Evolutionary conservation across 2,797 vertebrate species (phyloP).

Genomic region (Myripristis murdjan): DNA sequence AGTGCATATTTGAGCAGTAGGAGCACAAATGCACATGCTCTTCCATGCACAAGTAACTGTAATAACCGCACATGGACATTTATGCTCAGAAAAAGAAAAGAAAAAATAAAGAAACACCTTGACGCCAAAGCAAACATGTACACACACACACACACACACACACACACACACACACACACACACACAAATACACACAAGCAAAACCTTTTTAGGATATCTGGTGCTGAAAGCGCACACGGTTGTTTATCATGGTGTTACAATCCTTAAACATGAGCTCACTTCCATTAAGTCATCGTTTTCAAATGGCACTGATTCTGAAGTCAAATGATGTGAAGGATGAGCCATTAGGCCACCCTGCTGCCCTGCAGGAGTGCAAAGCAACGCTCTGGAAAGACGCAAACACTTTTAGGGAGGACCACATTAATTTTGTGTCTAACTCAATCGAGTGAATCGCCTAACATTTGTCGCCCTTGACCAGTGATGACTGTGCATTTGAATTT

Average conservation of each 20-base stretch:
- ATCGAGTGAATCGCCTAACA: no score
- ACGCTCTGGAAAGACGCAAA: no score
- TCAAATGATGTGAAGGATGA: no score
- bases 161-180: neutral
- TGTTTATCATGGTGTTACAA: slow-evolving; percentile 12
- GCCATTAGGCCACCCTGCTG: no score
- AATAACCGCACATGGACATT: slow-evolving; percentile 1
- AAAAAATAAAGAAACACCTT: slow-evolving; percentile 1
- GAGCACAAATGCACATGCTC: slow-evolving; percentile 43
- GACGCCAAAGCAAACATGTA: slow-evolving; percentile 8
- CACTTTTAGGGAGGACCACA: no score
- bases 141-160: neutral
- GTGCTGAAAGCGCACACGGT: neutral
- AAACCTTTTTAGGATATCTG: neutral
- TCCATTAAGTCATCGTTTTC: slow-evolving; percentile 22
- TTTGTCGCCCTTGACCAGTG: no score
- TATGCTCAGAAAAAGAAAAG: neutral
- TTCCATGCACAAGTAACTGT: slow-evolving; percentile 19
- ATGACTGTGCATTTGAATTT: no score
- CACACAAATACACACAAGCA: neutral
- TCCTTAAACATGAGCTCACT: slow-evolving; percentile 42
- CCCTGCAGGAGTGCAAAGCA: no score
- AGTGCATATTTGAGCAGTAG: slow-evolving; percentile 34
- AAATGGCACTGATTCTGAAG: no score
- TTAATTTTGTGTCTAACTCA: no score